Evolutionary conservation across 2,888 invertebrate genomes (phyloP).

Genomic region (Pterobdella sp.): DNA sequence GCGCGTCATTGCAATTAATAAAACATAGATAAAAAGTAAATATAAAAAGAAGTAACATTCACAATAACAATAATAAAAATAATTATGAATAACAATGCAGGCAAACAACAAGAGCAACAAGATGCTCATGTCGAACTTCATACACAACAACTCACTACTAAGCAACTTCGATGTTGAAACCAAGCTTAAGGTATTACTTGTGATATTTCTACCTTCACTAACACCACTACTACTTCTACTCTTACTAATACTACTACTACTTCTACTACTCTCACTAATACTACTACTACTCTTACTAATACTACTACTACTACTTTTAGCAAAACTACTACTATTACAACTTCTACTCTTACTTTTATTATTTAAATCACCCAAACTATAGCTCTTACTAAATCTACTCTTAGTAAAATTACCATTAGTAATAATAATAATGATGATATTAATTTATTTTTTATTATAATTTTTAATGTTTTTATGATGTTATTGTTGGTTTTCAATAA

Average conservation of each 20-base stretch:
- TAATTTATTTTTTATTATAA: too few species aligned
- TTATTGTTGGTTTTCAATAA: too few species aligned
- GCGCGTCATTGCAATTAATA: too few species aligned
- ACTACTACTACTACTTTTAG: slow-evolving; percentile 12
- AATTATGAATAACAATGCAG: not conserved
- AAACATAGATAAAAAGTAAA: too few species aligned
- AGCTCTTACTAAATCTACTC: not conserved
- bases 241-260: slow-evolving; percentile 9
- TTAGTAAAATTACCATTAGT: not conserved
- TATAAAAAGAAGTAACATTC: too few species aligned
- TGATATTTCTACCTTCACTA: not conserved
- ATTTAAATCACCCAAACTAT: not conserved
- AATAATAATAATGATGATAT: not conserved
- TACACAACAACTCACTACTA: slow-evolving; percentile 1
- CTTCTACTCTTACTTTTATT: slow-evolving; percentile 4
- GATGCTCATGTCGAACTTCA: too few species aligned
- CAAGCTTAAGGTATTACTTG: slow-evolving; percentile 42
- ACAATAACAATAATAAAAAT: too few species aligned
- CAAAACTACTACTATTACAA: slow-evolving; percentile 1
- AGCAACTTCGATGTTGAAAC: slow-evolving; percentile 40
- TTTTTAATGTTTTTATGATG: too few species aligned
- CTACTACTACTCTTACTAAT: slow-evolving; percentile 8
- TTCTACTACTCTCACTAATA: slow-evolving; percentile 1
- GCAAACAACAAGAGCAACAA: not conserved
- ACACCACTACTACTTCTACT: slow-evolving; percentile 8